These are phyloP conservation scores for Cepaea hortensis DNA, from an alignment of 2,888 invertebrate species.

Conservation along the genomic window DNA sequence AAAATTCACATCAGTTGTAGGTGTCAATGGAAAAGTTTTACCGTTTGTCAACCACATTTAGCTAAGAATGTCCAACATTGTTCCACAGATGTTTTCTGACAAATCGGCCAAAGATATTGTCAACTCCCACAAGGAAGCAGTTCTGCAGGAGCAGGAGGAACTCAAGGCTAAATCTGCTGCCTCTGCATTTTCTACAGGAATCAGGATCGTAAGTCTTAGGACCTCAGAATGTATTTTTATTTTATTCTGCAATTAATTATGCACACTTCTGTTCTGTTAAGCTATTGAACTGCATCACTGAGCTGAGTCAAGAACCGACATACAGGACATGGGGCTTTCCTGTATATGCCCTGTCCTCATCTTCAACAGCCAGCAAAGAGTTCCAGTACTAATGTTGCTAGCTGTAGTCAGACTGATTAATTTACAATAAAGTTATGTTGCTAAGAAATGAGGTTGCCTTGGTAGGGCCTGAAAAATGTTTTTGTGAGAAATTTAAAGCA, in stretches of 20 bases:
- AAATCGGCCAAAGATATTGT: slow-evolving; percentile 92
- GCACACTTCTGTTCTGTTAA: not conserved
- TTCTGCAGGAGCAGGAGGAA: slow-evolving; percentile 80
- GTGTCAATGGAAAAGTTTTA: no score
- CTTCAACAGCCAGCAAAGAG: no score
- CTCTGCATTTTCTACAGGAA: slow-evolving; percentile 88
- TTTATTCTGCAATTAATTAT: not conserved
- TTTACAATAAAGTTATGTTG: no score
- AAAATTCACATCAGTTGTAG: no score
- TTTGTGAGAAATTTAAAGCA: no score
- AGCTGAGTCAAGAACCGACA: not conserved
- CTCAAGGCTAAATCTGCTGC: slow-evolving; percentile 52
- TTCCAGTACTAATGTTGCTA: no score
- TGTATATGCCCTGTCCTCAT: no score
- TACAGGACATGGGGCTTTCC: no score
- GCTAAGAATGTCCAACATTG: not conserved
- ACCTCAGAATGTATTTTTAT: not conserved
- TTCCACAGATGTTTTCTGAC: slow-evolving; percentile 86
- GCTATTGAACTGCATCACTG: not conserved
- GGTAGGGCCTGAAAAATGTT: no score
- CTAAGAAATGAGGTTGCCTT: no score
- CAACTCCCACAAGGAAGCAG: slow-evolving; percentile 82
- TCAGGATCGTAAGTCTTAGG: slow-evolving; percentile 81
- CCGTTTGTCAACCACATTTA: not conserved
- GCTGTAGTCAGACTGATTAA: no score